phyloP scores from a whole-genome alignment of 2,888 invertebrate genomes.

The Glyphotaelius pellucidus region DNA sequence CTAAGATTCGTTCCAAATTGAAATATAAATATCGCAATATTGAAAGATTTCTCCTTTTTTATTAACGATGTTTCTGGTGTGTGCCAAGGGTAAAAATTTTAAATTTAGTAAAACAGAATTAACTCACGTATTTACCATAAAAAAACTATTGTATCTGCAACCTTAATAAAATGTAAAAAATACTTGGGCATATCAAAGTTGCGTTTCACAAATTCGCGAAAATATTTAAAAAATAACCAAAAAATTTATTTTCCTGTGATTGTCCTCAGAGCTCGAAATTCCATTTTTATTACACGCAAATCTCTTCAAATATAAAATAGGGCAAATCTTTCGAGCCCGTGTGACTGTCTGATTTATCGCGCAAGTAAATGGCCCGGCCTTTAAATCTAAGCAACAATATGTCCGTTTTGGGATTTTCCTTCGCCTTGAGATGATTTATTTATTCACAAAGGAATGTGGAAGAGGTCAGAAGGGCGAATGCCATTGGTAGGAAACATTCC shows the following conservation, averaged over 20 bases:
- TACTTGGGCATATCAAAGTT: too few species aligned
- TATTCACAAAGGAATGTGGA: constrained; percentile 59
- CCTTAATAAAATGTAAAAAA: too few species aligned
- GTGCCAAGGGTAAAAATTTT: too few species aligned
- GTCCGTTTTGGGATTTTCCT: constrained; percentile 51
- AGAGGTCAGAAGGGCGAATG: constrained; percentile 46
- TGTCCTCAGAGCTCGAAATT: not conserved
- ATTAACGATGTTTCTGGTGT: too few species aligned
- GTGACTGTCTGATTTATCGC: constrained; percentile 38
- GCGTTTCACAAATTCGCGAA: not conserved
- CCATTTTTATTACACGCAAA: not conserved
- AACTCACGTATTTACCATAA: too few species aligned
- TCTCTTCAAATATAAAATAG: constrained; percentile 24
- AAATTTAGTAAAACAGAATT: too few species aligned
- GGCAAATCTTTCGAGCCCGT: constrained; percentile 28
- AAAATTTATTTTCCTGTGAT: not conserved
- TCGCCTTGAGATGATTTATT: constrained; percentile 60
- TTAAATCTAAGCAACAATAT: constrained; percentile 63
- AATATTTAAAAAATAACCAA: not conserved
- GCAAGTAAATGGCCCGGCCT: constrained; percentile 43
- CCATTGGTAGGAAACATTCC: not conserved
- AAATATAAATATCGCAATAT: too few species aligned
- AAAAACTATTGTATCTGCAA: too few species aligned
- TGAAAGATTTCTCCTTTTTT: too few species aligned
- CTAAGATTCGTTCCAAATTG: too few species aligned